Base-by-base conservation (phyloP, 2,113 vertebrate genomes). In the Clarias gariepinus region DNA sequence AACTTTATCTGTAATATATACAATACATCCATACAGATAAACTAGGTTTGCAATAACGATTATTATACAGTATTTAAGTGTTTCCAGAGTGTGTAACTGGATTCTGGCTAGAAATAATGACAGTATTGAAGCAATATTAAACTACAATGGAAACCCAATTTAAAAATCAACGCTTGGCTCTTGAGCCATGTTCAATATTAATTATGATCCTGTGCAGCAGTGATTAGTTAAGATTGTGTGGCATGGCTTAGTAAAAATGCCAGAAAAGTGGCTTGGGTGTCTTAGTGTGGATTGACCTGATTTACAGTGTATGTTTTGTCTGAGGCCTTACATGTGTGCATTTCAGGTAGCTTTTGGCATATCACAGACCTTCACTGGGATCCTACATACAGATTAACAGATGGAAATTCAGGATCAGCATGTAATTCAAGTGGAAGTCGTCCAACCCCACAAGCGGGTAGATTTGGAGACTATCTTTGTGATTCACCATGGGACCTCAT, bases 351-450 rank as follows among this genome's bases (percentile, higher is more conserved):
- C 60, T 99, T 99, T 87, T 98, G 97, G 98, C 97, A 98, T 90
- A 90, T 99, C 89, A 96, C 97, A 47, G 97, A 99, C 91, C 92
- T 97, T 80, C 98, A 99, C 85, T 96, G 95, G 92, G 98, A 99
- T 63, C 95, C 95, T 0, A 92, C 94, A 4, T 99, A 97, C 90
- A 90, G 91, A 0, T 90, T 93, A 61, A 90, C 85, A 0, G 33
- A 91, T 57, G 88, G 92, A 1, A 86, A 55, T 81, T 94, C 95
- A 4, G 89, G 91, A 0, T 86, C 74, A 28, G 95, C 95, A 36
- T 99, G 97, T 82, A 94, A 94, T 0, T 99, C 98, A 0, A 96
- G 96, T 0, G 94, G 96, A 1, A 87, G 58, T 19, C 94, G 93
- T 53, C 90, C 93, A 0, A 96, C 94, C 15, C 68, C 82, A 55